phyloP scores from a whole-genome alignment of 2,113 vertebrate genomes.

The Scalopus aquaticus region DNA sequence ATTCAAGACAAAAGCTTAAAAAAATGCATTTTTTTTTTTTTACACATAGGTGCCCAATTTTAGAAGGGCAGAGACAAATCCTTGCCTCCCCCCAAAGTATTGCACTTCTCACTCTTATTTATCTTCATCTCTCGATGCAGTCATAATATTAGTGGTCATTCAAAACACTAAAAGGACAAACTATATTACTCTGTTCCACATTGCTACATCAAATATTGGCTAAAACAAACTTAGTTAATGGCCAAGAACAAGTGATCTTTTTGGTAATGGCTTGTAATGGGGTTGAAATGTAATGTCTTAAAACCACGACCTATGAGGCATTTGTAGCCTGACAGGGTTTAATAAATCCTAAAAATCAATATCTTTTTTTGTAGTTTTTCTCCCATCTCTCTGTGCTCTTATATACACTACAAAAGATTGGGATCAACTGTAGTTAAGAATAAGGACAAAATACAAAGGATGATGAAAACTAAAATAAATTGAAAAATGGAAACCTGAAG shows the following conservation, averaged over 20 bases:
- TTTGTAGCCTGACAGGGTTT: slow-evolving; percentile 19
- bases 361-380: slow-evolving; percentile 28
- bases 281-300: slow-evolving; percentile 40
- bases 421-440: not conserved
- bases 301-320: slow-evolving; percentile 5
- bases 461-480: slow-evolving; percentile 31
- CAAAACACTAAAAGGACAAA: slow-evolving; percentile 12
- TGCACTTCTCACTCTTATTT: not conserved
- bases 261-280: not conserved
- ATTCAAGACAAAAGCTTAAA: slow-evolving; percentile 34
- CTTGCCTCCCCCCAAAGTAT: not conserved
- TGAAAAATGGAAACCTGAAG: not conserved
- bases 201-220: not conserved
- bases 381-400: not conserved
- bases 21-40: slow-evolving; percentile 32
- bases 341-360: slow-evolving; percentile 30
- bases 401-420: slow-evolving; percentile 12
- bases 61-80: not conserved
- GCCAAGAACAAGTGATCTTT: slow-evolving; percentile 23
- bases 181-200: not conserved
- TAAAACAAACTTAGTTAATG: slow-evolving; percentile 40
- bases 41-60: not conserved
- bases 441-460: slow-evolving; percentile 37
- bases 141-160: not conserved
- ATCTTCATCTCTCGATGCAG: not conserved